Evolutionary conservation across 2,888 invertebrate genomes (phyloP), one percentile per base, ranked within the genome.

Genomic region (Drosophila rubida): DNA sequence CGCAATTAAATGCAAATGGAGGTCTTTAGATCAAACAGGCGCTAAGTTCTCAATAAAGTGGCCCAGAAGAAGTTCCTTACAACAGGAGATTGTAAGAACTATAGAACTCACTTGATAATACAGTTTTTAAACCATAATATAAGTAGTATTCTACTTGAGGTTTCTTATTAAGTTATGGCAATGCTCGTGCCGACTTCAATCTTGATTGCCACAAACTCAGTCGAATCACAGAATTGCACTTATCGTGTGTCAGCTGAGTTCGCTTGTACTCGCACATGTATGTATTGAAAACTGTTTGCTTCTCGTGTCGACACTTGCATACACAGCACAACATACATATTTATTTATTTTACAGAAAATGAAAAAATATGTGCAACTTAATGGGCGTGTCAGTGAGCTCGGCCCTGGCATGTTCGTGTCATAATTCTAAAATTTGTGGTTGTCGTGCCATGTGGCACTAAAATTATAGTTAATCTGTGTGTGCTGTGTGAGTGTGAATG

Each of bases 341-440:
- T 27, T 63, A 61, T 62, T 63, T 57, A 66, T 63, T 66, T 65
- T 51, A 61, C 45, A 14, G 50, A 42, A 69, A 60, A 76, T 70
- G 41, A 66, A 73, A 62, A 70, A 63, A 64, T 51, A 81, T 77
- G 48, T 66, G 66, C 71, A 69, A 16, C 73, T 46, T 35, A 69
- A 70, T 66, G 68, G 68, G 65, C 55, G 44, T 63, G 70, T 64
- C 71, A 60, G 60, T 54, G 22, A 49, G 64, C 54, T 37, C 35
- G 42, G 32, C 42, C 16, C 44, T 66, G 45, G 50, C 59, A 48
- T 78, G 82, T 74, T 76, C 70, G 54, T 74, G 80, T 78, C 78
- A 81, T 76, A 80, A 74, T 81, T 78, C 78, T 82, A 82, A 76
- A 82, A 82, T 80, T 74, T 78, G 80, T 48, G 78, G 78, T 78